Evolutionary conservation across 2,888 invertebrate species (phyloP), one percentile per base, ranked within the genome.

Genomic region (Cabera pusaria): DNA sequence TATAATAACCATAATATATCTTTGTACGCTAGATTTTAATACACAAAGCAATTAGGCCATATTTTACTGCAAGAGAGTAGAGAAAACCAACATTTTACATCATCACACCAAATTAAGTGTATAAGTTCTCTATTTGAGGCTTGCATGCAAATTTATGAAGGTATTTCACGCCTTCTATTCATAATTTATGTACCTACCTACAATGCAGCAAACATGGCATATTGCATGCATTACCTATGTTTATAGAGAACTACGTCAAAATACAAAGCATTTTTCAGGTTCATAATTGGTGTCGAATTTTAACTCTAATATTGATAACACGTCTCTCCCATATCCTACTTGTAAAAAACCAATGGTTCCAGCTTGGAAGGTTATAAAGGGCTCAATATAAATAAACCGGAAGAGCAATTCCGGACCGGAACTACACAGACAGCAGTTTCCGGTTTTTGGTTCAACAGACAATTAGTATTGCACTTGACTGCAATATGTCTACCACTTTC

Each of bases 341-440:
- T n/a, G n/a, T 50, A 55, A 45, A 59, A 63, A 53, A 18, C 25
- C 6, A 25, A 27, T 20, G 28, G 29, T 35, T 33, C 19, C 19
- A 12, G 19, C n/a, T 29, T 8, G 8, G 34, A 29, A 19, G 14
- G 22, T n/a, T n/a, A 26, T 31, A 60, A 56, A 63, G 50, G 57
- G 56, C 43, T 53, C 39, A 57, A 14, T 14, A 14, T 14, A 2
- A 14, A 61, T 53, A 46, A 24, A 27, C 28, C 50, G 53, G 50
- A 53, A 48, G 47, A 19, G 7, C 31, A 38, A 24, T 25, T 33
- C 37, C 31, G 22, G 37, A 32, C 66, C 66, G 74, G 72, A 73
- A 64, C 59, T 44, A 60, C 56, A 40, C 72, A 68, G 67, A 71
- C 64, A 69, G 56, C 55, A 47, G 49, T 41, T 72, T 72, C 73